Evolutionary conservation across 2,888 invertebrate species (phyloP), one percentile per base, ranked within the genome.

Genomic region (Palloptera scutellata): DNA sequence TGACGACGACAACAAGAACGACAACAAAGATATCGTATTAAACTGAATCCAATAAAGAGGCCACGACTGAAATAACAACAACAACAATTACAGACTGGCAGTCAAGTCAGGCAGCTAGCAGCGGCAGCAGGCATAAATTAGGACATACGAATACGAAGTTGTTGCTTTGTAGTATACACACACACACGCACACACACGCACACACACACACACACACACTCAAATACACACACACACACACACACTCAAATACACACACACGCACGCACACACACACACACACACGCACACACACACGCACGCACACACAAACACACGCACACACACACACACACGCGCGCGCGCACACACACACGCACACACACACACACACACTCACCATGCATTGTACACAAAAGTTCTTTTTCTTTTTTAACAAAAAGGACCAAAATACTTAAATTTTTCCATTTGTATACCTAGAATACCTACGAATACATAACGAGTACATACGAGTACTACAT

Each of bases 61-160:
- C 48, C 48, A 48, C 48, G 48, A 48, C 48, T n/a, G 10, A 6
- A 15, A 48, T 11, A 48, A 48, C 48, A 15, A 48, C 48, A 15
- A 48, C 10, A 15, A 8, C 48, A 30, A 2, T 6, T 4, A 30
- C 30, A 30, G 3, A 30, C 2, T 30, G 30, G 30, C 30, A 30
- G 30, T 2, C 30, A 30, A 30, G 30, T n/a, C 30, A 30, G 30
- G 30, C 3, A 30, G 30, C n/a, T n/a, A n/a, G 30, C 30, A 30
- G n/a, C n/a, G 30, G 30, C 30, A 48, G 48, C 15, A 15, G 48
- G 48, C 48, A 48, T 48, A 48, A 48, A 48, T 48, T 48, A 48
- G 48, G 48, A 48, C 48, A 30, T 30, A 30, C 30, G 30, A 30
- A 30, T 30, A 30, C 30, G 30, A 30, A 6, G 30, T 30, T 30